Evolutionary conservation across 2,113 vertebrate species (phyloP).

Genomic region (Octodon degus): DNA sequence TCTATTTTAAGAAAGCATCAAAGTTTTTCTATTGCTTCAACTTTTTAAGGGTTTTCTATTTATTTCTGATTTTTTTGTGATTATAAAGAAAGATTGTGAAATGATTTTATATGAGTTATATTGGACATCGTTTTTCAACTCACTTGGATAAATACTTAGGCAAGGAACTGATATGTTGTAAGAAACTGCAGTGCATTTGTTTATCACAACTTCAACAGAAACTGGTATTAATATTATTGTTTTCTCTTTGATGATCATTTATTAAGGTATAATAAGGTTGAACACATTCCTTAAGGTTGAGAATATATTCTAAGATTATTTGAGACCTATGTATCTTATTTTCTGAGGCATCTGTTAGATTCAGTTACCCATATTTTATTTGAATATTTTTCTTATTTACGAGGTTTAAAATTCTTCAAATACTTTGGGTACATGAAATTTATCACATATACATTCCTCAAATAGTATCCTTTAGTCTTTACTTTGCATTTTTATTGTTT

Average conservation of each 20-base stretch:
- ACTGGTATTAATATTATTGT: neutral
- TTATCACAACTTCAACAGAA: neutral
- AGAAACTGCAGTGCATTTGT: neutral
- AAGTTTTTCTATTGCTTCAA: neutral
- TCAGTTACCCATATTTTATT: neutral
- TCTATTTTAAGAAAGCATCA: neutral
- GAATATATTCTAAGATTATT: neutral
- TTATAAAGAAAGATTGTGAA: neutral
- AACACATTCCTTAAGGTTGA: neutral
- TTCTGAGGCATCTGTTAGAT: neutral
- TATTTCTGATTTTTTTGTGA: neutral
- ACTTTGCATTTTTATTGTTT: neutral
- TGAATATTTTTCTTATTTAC: neutral
- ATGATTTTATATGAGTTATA: neutral
- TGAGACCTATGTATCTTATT: conserved; percentile 1
- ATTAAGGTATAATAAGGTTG: neutral
- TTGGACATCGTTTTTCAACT: neutral
- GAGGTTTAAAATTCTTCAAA: neutral
- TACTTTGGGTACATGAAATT: neutral
- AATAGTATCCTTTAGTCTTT: neutral
- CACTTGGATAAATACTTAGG: neutral
- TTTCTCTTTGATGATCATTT: neutral
- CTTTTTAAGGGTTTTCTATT: neutral
- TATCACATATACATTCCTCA: neutral
- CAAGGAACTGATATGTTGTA: neutral